phyloP scores from a whole-genome alignment of 2,888 invertebrate species.

The Ophraella communa region DNA sequence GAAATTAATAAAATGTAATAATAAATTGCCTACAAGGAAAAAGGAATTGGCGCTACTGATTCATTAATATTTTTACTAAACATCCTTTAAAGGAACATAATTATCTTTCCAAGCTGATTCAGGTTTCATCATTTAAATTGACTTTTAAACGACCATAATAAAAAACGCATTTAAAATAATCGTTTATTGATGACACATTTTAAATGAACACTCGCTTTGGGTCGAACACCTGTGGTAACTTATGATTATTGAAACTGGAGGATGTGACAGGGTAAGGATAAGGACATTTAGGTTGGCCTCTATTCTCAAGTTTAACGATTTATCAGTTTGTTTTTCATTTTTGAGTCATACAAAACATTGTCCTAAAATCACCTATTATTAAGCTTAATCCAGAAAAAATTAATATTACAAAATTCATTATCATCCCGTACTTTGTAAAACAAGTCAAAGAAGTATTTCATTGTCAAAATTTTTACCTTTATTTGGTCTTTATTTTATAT shows the following conservation, averaged over 20 bases:
- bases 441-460: too few species aligned
- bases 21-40: neutral
- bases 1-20: too few species aligned
- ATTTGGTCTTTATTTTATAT: too few species aligned
- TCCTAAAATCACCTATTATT: too few species aligned
- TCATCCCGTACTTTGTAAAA: too few species aligned
- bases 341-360: too few species aligned
- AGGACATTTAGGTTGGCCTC: neutral
- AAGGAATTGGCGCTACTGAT: neutral
- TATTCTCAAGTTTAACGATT: neutral
- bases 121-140: conserved; percentile 15
- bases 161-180: conserved; percentile 33
- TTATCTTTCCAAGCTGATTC: neutral
- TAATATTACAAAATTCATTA: too few species aligned
- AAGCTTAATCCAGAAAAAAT: too few species aligned
- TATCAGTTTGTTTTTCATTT: neutral
- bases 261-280: neutral
- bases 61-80: neutral
- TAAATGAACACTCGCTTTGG: conserved; percentile 9
- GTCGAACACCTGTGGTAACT: conserved; percentile 40
- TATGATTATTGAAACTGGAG: neutral
- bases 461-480: too few species aligned
- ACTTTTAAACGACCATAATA: conserved; percentile 22
- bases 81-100: conserved; percentile 11
- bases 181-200: conserved; percentile 39